phyloP scores from a whole-genome alignment of 2,888 invertebrate genomes.

The Melanophora roralis region DNA sequence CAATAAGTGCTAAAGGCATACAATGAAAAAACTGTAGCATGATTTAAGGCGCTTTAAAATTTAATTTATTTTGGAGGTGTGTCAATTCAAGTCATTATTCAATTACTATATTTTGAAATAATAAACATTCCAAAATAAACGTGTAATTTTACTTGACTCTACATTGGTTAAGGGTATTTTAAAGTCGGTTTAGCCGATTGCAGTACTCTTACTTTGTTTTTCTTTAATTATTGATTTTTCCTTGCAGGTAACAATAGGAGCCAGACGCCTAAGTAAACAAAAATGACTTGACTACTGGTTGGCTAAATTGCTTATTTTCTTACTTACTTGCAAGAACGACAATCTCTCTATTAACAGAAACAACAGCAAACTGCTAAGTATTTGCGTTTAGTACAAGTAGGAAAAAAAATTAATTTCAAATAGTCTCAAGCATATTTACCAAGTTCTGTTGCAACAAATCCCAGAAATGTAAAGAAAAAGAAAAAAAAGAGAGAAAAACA shows the following conservation, averaged over 20 bases:
- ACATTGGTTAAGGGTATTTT: neutral
- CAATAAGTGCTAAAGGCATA: no score
- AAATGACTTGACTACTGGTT: slow-evolving; percentile 47
- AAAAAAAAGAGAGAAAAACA: slow-evolving; percentile 37
- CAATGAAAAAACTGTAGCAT: no score
- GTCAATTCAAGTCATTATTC: no score
- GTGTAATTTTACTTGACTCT: no score
- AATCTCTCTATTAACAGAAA: slow-evolving; percentile 51
- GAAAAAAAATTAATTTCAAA: slow-evolving; percentile 31
- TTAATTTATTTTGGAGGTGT: no score
- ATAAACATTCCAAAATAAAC: no score
- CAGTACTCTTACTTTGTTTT: neutral
- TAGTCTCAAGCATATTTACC: slow-evolving; percentile 72
- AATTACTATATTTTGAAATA: no score
- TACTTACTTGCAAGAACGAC: neutral
- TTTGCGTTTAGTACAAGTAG: neutral
- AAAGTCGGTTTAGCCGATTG: neutral
- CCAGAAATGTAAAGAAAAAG: slow-evolving; percentile 61
- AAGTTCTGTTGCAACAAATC: slow-evolving; percentile 38
- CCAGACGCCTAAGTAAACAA: slow-evolving; percentile 55
- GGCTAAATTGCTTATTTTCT: slow-evolving; percentile 19
- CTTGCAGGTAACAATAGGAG: slow-evolving; percentile 22
- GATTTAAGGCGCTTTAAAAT: no score
- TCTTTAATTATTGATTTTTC: neutral
- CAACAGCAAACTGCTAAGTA: slow-evolving; percentile 13